A percentile compares a stretch with the other conserved stretches of the same genome.
Evolutionary conservation across 2,113 vertebrate species (phyloP).

Genomic region (Passerina amoena): DNA sequence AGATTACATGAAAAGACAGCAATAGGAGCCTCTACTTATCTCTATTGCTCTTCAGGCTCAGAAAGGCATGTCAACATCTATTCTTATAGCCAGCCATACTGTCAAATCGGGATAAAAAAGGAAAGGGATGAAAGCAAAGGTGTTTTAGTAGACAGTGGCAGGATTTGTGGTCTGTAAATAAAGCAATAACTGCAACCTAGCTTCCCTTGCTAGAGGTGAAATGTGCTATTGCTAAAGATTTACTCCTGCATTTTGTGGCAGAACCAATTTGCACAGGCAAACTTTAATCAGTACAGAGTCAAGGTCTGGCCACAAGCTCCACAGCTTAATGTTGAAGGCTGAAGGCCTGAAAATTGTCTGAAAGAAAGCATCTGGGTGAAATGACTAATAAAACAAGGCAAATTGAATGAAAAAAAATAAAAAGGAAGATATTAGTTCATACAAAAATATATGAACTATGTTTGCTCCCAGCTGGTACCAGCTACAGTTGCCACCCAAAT

Average conservation of each 20-base stretch:
- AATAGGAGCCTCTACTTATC: neutral
- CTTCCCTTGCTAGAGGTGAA: neutral
- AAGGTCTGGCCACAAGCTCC: neutral
- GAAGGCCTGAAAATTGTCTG: neutral
- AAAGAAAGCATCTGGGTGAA: neutral
- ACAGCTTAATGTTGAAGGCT: neutral
- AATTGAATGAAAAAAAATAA: neutral
- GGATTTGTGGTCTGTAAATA: neutral
- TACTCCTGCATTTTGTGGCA: neutral
- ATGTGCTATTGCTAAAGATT: neutral
- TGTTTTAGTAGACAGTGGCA: neutral
- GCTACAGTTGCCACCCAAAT: neutral
- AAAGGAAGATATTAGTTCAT: neutral
- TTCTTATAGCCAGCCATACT: neutral
- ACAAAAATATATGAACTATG: neutral
- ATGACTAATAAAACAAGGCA: neutral
- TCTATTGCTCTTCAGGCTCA: neutral
- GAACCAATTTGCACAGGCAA: neutral
- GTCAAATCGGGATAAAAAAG: neutral
- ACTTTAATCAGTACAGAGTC: neutral
- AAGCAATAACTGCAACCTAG: neutral
- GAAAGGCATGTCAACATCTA: neutral
- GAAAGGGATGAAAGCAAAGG: neutral
- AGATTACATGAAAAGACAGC: neutral
- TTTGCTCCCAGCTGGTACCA: neutral